Evolutionary conservation across 35 echinoderm and acorn worm species (phyloP).

Genomic region (Antedon bifida): DNA sequence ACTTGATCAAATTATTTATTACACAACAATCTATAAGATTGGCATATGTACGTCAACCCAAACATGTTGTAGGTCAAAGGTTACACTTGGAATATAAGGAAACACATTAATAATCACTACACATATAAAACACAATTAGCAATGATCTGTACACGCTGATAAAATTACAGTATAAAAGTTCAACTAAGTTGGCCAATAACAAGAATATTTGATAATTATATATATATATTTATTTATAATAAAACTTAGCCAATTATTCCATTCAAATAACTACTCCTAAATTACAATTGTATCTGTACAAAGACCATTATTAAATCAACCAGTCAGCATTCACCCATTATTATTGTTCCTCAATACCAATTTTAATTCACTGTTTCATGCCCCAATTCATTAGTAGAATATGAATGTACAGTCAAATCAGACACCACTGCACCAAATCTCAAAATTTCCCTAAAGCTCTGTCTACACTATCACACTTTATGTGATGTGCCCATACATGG

Average conservation of each 20-base stretch:
- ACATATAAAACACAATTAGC: conserved; percentile 1
- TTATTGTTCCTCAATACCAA: too few species aligned
- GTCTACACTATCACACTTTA: too few species aligned
- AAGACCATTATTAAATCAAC: too few species aligned
- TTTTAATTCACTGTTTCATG: too few species aligned
- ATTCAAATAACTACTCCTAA: too few species aligned
- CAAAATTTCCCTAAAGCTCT: too few species aligned
- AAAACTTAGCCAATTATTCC: background rate
- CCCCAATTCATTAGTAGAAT: too few species aligned
- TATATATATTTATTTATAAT: background rate
- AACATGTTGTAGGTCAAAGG: background rate
- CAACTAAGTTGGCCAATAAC: background rate
- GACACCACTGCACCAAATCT: too few species aligned
- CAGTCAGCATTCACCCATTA: too few species aligned
- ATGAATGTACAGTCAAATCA: too few species aligned
- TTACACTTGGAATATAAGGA: background rate
- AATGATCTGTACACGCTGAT: background rate
- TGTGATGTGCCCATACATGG: too few species aligned
- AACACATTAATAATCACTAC: background rate
- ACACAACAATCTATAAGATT: background rate
- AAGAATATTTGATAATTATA: background rate
- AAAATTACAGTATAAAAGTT: conserved; percentile 2
- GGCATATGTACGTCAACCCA: background rate
- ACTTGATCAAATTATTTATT: background rate
- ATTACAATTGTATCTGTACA: too few species aligned